A percentile compares a stretch with the other conserved stretches of the same genome.
Conservation (phyloP, 2,113 vertebrate genomes). For the Nothoprocta pentlandii region DNA sequence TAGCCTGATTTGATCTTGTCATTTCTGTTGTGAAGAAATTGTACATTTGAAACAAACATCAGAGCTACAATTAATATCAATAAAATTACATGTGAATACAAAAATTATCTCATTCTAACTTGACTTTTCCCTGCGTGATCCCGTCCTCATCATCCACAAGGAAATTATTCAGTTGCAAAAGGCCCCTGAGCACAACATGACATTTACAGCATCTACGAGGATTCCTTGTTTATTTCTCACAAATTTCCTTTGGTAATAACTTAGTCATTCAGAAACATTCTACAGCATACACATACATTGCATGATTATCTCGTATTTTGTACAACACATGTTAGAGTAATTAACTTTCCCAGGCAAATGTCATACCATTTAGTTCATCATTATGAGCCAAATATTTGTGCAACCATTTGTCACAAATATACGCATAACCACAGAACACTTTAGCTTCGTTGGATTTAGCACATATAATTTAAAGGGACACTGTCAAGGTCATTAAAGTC, state of each 20-base stretch:
- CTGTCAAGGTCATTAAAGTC: background rate
- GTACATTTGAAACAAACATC: constrained; percentile 16
- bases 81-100: constrained; percentile 41
- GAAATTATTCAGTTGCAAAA: constrained; percentile 73
- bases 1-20: constrained; percentile 30
- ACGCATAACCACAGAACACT: constrained; percentile 77
- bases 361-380: constrained; percentile 79
- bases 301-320: constrained; percentile 78
- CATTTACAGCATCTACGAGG: constrained; percentile 75
- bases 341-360: constrained; percentile 82
- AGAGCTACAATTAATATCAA: constrained; percentile 35
- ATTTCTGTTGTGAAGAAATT: background rate
- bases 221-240: constrained; percentile 75
- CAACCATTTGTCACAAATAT: constrained; percentile 79
- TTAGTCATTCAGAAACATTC: constrained; percentile 69
- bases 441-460: constrained; percentile 65
- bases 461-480: constrained; percentile 76
- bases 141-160: constrained; percentile 56
- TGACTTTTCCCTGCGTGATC: constrained; percentile 51
- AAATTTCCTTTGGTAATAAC: constrained; percentile 77
- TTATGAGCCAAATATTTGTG: constrained; percentile 83
- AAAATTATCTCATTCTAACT: constrained; percentile 61
- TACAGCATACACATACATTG: constrained; percentile 65
- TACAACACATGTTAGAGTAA: constrained; percentile 79
- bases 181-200: constrained; percentile 73